Evolutionary conservation across 2,888 invertebrate species (phyloP).

Genomic region (Acanthopleura granulata): DNA sequence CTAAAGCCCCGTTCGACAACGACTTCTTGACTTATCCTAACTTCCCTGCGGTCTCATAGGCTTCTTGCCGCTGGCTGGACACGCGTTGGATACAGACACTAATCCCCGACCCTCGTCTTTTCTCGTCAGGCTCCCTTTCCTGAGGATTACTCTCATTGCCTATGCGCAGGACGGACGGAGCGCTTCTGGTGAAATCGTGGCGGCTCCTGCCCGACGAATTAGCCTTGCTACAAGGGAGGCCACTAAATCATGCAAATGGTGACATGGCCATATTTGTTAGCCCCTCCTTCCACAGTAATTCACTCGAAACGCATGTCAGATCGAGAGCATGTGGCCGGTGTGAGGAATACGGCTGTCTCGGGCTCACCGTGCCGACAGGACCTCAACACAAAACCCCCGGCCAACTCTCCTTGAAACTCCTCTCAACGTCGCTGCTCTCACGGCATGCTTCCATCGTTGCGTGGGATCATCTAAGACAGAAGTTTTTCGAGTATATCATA

Average conservation of each 20-base stretch:
- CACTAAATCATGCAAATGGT: constrained; percentile 5
- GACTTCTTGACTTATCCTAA: too few species aligned
- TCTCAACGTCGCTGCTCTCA: background rate
- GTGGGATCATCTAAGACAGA: background rate
- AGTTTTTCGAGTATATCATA: too few species aligned
- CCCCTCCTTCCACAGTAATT: background rate
- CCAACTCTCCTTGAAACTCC: background rate
- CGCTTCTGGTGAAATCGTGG: background rate
- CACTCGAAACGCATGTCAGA: background rate
- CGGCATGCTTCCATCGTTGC: constrained; percentile 1
- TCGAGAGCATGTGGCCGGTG: background rate
- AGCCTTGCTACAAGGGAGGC: background rate
- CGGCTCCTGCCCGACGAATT: background rate
- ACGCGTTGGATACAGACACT: background rate
- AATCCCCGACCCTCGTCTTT: background rate
- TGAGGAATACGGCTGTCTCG: background rate
- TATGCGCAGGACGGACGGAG: background rate
- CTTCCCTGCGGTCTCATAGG: background rate
- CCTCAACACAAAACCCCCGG: background rate
- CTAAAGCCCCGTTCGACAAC: too few species aligned
- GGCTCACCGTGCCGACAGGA: background rate
- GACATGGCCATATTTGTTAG: background rate
- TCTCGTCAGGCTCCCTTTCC: background rate
- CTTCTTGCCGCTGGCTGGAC: background rate
- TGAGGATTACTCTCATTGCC: background rate